A percentile compares a stretch with the other conserved stretches of the same genome.
Evolutionary conservation across 2,113 vertebrate species (phyloP).

Genomic region (Pangasianodon gigas): DNA sequence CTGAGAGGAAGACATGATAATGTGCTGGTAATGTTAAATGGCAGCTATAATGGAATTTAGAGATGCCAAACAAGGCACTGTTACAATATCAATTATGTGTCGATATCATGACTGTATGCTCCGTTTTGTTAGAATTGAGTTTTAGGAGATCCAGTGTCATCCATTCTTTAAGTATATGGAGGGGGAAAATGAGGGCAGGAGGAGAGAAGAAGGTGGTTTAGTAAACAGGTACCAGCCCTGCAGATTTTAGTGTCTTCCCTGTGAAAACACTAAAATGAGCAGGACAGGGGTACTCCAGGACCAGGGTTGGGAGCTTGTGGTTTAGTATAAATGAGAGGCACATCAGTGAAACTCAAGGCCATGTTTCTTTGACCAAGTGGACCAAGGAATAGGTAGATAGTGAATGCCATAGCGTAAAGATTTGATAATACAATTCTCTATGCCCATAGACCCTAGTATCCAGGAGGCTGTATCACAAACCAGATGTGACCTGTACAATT

Average conservation of each 20-base stretch:
- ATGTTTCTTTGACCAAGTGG: neutral
- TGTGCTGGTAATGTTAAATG: too few species aligned
- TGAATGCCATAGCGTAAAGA: neutral
- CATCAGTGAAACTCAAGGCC: neutral
- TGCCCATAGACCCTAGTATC: slow-evolving; percentile 71
- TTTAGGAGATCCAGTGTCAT: too few species aligned
- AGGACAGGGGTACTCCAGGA: neutral
- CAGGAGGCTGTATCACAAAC: slow-evolving; percentile 67
- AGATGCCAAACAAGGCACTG: too few species aligned
- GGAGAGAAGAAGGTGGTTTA: neutral
- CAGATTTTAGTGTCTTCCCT: too few species aligned
- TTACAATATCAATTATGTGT: too few species aligned
- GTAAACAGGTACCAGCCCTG: too few species aligned
- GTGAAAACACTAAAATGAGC: neutral
- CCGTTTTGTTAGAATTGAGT: neutral
- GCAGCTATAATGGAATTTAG: too few species aligned
- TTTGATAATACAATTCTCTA: neutral
- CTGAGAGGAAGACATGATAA: neutral
- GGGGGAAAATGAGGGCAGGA: neutral
- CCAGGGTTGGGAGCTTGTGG: neutral
- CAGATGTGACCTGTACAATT: slow-evolving; percentile 61
- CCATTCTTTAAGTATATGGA: too few species aligned
- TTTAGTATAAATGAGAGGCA: neutral
- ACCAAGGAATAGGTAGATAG: neutral
- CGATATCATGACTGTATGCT: too few species aligned